Base-by-base conservation (phyloP, 2,888 invertebrate genomes). In the Sarcophaga variegata region DNA sequence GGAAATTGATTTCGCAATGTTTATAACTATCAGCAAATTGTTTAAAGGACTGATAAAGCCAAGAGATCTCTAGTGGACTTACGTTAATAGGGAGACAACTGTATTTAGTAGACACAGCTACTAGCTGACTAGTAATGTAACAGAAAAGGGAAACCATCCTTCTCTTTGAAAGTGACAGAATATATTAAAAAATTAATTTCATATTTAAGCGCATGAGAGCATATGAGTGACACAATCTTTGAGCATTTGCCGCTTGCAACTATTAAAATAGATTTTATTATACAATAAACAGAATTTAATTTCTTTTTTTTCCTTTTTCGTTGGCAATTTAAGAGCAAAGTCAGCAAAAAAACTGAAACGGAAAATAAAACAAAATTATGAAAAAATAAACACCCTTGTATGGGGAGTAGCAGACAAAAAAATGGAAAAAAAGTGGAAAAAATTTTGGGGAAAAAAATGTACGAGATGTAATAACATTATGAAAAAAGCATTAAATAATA, bases 201-300 rank as follows among this genome's bases (percentile, higher is more conserved):
- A 37, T 8, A 37, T 37, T 37, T 8, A 37, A 37, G 0, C 8
- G 37, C 37, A 37, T 37, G 10, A 10, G 2, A 2, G 37, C 37
- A 37, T 37, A 37, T 37, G 63, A 17, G 10, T 63, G 11, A n/a
- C 20, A 63, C 3, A 17, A 20, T 20, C 11, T 63, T 63, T 25
- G 25, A 12, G 54, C 60, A 77, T 59, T 14, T 14, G 25, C n/a
- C 63, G n/a, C 5, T 6, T 27, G 37, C 20, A 47, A 77, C 67
- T 54, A 74, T 74, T 63, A 69, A 69, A 74, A 79, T 69, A 63
- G 63, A 83, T 78, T 83, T 83, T 67, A 74, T 78, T 74, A 74
- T 62, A 11, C 67, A 62, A 79, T 79, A 63, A 72, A 78, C 78
- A 81, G 37, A 37, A 37, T 37, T 37, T 37, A 37, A 37, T 37